Evolutionary conservation across 2,888 invertebrate species (phyloP).

Genomic region (Trichopria drosophilae): DNA sequence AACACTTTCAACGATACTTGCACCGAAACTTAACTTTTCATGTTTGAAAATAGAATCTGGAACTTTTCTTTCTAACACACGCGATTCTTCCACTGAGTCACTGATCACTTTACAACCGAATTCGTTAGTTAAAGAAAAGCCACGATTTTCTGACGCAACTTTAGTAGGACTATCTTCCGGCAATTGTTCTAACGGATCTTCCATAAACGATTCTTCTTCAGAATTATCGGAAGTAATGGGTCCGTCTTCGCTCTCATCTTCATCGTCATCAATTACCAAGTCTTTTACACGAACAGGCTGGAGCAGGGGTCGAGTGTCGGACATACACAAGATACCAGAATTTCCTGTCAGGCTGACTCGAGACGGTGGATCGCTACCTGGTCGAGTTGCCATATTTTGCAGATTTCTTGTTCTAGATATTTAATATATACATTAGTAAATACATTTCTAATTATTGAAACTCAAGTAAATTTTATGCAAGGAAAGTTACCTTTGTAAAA

Average conservation of each 20-base stretch:
- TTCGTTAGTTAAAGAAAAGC: conserved; percentile 17
- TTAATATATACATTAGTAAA: not conserved
- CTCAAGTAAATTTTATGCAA: not conserved
- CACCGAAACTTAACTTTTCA: too few species aligned
- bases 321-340: conserved; percentile 23
- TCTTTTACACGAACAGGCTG: conserved; percentile 48
- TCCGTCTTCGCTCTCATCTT: conserved; percentile 43
- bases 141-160: conserved; percentile 18
- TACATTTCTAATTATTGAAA: not conserved
- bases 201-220: conserved; percentile 39
- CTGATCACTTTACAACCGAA: conserved; percentile 4
- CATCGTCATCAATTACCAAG: conserved; percentile 44
- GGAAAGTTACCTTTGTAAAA: too few species aligned
- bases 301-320: conserved; percentile 33
- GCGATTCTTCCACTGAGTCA: not conserved
- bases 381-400: not conserved
- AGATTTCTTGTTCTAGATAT: not conserved
- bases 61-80: too few species aligned
- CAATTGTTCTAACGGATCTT: conserved; percentile 36
- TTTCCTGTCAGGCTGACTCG: conserved; percentile 30
- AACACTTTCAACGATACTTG: too few species aligned
- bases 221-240: conserved; percentile 30
- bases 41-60: too few species aligned
- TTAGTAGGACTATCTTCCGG: conserved; percentile 13
- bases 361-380: conserved; percentile 35